Base-by-base conservation (phyloP, 2,113 vertebrate genomes). In the Anas platyrhynchos region DNA sequence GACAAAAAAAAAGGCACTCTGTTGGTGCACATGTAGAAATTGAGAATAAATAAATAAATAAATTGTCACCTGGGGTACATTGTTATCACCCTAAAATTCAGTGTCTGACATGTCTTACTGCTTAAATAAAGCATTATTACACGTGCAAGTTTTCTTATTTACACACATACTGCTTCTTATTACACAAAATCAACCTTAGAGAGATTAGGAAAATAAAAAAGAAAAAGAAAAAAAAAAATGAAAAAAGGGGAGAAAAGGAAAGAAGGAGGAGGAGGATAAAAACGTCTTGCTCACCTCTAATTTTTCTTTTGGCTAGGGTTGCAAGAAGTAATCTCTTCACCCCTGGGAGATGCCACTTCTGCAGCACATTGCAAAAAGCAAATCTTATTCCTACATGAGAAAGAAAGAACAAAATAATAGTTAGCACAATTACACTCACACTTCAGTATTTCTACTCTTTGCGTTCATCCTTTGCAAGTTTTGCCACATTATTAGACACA, bases 211-310 rank as follows among this genome's bases (percentile, higher is more conserved):
- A 44, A 43, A 38, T 32, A 6, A 17, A 6, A 17, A 55, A n/a
- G 5, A 7, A 2, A 2, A 22, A 31, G 36, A 58, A 21, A 3
- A 0, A 2, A n/a, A 46, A 3, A 0, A 2, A n/a, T 43, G 68
- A 20, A 1, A 22, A 22, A 50, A 6, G 46, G 21, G 21, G 21
- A 21, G 46, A 20, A 21, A 18, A 9, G 46, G 46, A 7, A 10
- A 5, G 2, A 27, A 9, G 20, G 16, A 48, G 20, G 7, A 12
- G 5, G 2, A 32, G 7, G 2, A 2, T 13, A 56, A 66, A 16
- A 1, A 2, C 3, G 4, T 21, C 43, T 18, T 84, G 3, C 56
- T 93, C 86, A 72, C 31, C 88, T 32, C 34, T 86, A 46, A 20
- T 52, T 63, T n/a, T 74, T 89, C 66, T 75, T 88, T 91, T 62